Evolutionary conservation across 1,140 invertebrate genomes (phyloP).

Genomic region (Steinernema feltiae): DNA sequence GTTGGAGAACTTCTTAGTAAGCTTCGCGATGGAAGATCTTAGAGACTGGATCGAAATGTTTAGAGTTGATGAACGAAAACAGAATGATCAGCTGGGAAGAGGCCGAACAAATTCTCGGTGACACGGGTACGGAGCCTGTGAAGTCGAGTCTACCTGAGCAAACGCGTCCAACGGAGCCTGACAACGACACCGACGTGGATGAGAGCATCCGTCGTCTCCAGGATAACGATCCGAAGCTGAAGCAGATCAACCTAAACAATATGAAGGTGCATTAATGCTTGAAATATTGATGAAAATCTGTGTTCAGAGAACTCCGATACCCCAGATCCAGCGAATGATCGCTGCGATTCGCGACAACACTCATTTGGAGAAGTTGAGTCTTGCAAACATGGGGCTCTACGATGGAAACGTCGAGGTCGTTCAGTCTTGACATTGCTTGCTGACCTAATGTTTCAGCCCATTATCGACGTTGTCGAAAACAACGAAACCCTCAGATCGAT

Average conservation of each 20-base stretch:
- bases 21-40: not conserved
- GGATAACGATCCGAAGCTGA: conserved; percentile 60
- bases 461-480: conserved; percentile 59
- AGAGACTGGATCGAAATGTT: not conserved
- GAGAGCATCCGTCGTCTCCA: conserved; percentile 59
- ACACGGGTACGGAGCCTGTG: conserved; percentile 40
- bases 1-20: conserved; percentile 41
- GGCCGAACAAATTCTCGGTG: conserved; percentile 52
- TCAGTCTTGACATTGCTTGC: conserved; percentile 9
- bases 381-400: conserved; percentile 61
- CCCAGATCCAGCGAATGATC: conserved; percentile 59
- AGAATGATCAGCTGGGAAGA: conserved; percentile 51
- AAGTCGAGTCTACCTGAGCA: conserved; percentile 54
- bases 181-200: conserved; percentile 62
- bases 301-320: conserved; percentile 61
- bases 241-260: conserved; percentile 57
- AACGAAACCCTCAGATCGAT: conserved; percentile 60
- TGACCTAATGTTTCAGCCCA: conserved; percentile 52
- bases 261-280: conserved; percentile 52
- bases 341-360: conserved; percentile 61
- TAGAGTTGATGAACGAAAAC: conserved; percentile 48
- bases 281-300: not conserved
- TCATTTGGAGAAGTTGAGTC: conserved; percentile 58
- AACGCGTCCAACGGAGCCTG: conserved; percentile 59
- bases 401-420: conserved; percentile 61